phyloP scores from a whole-genome alignment of 23 tunicate species.

The Corella eumyota region DNA sequence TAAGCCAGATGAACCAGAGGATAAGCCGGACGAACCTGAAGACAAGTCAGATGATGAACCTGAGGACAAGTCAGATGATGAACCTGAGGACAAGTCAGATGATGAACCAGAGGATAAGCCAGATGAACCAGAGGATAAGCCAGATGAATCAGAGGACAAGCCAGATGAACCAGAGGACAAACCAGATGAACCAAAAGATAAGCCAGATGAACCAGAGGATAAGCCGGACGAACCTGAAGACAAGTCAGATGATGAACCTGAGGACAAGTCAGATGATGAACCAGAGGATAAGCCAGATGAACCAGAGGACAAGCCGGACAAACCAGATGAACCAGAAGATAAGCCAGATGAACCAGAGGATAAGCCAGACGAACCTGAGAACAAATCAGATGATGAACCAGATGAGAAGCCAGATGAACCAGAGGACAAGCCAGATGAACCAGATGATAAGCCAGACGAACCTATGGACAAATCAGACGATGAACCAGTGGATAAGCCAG shows the following conservation, averaged over 20 bases:
- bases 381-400: neutral
- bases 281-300: slow-evolving; percentile 5
- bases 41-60: slow-evolving; percentile 6
- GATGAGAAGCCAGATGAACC: slow-evolving; percentile 1
- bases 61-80: slow-evolving; percentile 3
- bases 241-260: slow-evolving; percentile 6
- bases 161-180: slow-evolving; percentile 11
- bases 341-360: slow-evolving; percentile 11
- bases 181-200: slow-evolving; percentile 8
- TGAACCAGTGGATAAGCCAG: no score
- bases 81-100: slow-evolving; percentile 6
- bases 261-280: slow-evolving; percentile 4
- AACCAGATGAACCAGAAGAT: slow-evolving; percentile 6
- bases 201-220: slow-evolving; percentile 6
- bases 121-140: slow-evolving; percentile 5
- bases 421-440: neutral
- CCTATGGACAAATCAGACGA: slow-evolving; percentile 4
- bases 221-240: neutral
- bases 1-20: slow-evolving; percentile 15
- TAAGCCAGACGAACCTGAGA: slow-evolving; percentile 2
- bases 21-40: slow-evolving; percentile 5
- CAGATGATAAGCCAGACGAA: slow-evolving; percentile 4
- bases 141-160: slow-evolving; percentile 13
- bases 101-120: neutral
- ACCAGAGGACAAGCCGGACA: slow-evolving; percentile 10